Evolutionary conservation across 1,140 invertebrate species (phyloP).

Genomic region (Chironomus striatipennis): DNA sequence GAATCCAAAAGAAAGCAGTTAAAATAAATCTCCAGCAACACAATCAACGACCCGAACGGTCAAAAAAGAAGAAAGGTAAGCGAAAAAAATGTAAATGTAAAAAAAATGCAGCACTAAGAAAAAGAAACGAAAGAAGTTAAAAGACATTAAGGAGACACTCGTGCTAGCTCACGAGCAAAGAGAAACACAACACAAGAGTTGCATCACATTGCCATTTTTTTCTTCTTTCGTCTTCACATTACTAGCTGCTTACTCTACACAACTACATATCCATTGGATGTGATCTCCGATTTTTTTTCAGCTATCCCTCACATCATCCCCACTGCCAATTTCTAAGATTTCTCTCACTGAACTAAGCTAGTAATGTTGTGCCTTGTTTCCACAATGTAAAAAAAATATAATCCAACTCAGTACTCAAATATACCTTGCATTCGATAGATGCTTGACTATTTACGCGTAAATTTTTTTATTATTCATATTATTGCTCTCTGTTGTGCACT

Average conservation of each 20-base stretch:
- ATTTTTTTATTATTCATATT: neutral
- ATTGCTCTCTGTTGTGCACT: constrained; percentile 6
- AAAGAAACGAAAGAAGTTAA: neutral
- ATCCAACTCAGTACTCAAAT: neutral
- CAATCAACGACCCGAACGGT: neutral
- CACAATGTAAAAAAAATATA: neutral
- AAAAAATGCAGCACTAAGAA: neutral
- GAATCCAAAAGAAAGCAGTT: neutral
- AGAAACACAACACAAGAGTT: neutral
- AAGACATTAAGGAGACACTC: neutral
- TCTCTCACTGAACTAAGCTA: constrained; percentile 6
- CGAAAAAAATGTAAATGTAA: neutral
- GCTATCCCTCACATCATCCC: neutral
- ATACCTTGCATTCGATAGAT: constrained; percentile 12
- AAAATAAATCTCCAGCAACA: constrained; percentile 1
- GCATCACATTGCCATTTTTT: constrained; percentile 12
- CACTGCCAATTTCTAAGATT: constrained; percentile 12
- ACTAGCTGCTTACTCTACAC: neutral
- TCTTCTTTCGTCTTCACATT: constrained; percentile 12
- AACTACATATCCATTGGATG: neutral
- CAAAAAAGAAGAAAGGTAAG: neutral
- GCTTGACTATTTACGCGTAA: constrained; percentile 7
- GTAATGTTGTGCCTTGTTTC: constrained; percentile 2
- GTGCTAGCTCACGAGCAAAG: neutral
- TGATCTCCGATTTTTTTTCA: neutral